Conservation (phyloP, 2,888 invertebrate genomes). For the Antheraea assamensis region DNA sequence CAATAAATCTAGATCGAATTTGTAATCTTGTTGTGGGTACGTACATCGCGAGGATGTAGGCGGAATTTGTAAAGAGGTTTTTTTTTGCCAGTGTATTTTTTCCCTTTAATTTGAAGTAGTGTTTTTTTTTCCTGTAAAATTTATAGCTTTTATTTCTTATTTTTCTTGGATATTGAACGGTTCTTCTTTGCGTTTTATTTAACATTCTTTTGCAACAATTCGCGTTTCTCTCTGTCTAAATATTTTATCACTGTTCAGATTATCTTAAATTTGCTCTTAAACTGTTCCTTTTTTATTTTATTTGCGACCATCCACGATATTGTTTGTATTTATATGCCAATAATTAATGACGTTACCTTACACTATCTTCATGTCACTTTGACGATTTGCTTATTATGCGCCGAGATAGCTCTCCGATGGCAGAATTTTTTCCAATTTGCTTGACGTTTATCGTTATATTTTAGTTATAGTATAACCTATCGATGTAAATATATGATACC, state of each 20-base stretch:
- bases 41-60: conserved; percentile 1
- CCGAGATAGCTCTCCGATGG: no score
- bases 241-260: background rate
- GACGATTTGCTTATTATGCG: no score
- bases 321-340: no score
- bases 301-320: no score
- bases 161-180: background rate
- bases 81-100: background rate
- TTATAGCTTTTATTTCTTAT: background rate
- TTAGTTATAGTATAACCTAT: no score
- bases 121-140: background rate
- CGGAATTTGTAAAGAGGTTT: background rate
- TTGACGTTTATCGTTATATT: no score
- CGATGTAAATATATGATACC: no score
- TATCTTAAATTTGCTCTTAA: no score
- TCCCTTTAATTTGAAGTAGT: background rate
- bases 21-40: conserved; percentile 10
- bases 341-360: no score
- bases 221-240: background rate
- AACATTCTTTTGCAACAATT: background rate
- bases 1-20: conserved; percentile 21
- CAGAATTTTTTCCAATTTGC: no score
- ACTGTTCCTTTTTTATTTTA: no score
- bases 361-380: no score
- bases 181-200: background rate